Conservation (phyloP, 1,140 invertebrate species). For the Odontomachus brunneus region DNA sequence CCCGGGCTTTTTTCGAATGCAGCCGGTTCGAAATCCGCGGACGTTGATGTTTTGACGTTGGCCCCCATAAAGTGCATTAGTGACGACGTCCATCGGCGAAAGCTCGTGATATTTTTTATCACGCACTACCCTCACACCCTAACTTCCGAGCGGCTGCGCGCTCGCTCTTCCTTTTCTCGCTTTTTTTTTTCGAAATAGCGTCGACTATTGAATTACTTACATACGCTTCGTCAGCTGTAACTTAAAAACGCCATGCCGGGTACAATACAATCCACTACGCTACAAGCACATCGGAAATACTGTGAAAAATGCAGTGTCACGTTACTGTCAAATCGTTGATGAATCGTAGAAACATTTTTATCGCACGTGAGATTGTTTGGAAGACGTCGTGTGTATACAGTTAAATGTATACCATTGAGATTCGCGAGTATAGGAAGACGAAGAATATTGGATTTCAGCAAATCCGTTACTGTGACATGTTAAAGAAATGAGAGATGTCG, state of each 20-base stretch:
- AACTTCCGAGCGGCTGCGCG: conserved; percentile 51
- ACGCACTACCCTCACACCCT: conserved; percentile 5
- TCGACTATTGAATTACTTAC: conserved; percentile 56
- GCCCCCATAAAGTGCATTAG: conserved; percentile 50
- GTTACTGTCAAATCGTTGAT: conserved; percentile 16
- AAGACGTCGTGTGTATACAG: neutral
- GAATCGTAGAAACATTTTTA: conserved; percentile 14
- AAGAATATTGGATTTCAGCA: too few species aligned
- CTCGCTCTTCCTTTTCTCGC: conserved; percentile 28
- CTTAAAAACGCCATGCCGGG: conserved; percentile 37
- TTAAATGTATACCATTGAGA: neutral
- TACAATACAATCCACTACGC: conserved; percentile 24
- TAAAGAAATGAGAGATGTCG: too few species aligned
- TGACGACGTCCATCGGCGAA: conserved; percentile 41
- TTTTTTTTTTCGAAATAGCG: conserved; percentile 48
- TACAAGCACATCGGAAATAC: neutral
- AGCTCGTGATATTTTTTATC: conserved; percentile 57
- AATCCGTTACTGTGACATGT: too few species aligned
- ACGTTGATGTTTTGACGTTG: conserved; percentile 58
- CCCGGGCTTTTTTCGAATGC: conserved; percentile 42
- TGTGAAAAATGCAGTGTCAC: conserved; percentile 14
- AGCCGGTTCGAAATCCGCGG: conserved; percentile 24
- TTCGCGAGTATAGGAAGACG: too few species aligned
- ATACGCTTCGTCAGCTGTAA: conserved; percentile 49
- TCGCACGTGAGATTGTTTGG: conserved; percentile 13